A percentile compares a stretch with the other conserved stretches of the same genome.
Conservation (phyloP, 2,113 vertebrate genomes). For the Sclerurus mexicanus region DNA sequence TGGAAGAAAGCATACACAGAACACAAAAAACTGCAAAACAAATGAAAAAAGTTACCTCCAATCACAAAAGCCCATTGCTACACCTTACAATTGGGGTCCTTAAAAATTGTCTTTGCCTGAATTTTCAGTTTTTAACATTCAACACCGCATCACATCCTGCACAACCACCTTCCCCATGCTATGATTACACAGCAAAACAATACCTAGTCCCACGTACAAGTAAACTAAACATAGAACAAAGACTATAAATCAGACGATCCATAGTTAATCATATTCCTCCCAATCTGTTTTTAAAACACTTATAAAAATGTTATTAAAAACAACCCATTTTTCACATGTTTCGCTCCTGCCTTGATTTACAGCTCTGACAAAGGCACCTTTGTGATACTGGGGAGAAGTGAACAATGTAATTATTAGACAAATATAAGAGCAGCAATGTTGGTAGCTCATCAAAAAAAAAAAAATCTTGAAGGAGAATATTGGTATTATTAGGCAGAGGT, state of each 20-base stretch:
- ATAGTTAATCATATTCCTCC: background rate
- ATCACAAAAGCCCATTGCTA: background rate
- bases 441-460: background rate
- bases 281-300: background rate
- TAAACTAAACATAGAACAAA: background rate
- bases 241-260: background rate
- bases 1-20: background rate
- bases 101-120: background rate
- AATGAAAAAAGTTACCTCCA: background rate
- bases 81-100: background rate
- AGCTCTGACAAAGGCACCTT: conserved; percentile 20
- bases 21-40: background rate
- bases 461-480: background rate
- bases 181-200: background rate
- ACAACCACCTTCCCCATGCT: background rate
- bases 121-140: background rate
- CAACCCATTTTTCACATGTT: background rate
- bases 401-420: conserved; percentile 19
- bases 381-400: background rate
- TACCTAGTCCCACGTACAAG: background rate
- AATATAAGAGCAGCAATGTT: background rate
- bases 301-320: conserved; percentile 24
- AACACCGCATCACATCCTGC: background rate
- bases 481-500: background rate
- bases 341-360: conserved; percentile 1